Evolutionary conservation across 2,113 vertebrate genomes (phyloP).

Genomic region (Syngnathus floridae): DNA sequence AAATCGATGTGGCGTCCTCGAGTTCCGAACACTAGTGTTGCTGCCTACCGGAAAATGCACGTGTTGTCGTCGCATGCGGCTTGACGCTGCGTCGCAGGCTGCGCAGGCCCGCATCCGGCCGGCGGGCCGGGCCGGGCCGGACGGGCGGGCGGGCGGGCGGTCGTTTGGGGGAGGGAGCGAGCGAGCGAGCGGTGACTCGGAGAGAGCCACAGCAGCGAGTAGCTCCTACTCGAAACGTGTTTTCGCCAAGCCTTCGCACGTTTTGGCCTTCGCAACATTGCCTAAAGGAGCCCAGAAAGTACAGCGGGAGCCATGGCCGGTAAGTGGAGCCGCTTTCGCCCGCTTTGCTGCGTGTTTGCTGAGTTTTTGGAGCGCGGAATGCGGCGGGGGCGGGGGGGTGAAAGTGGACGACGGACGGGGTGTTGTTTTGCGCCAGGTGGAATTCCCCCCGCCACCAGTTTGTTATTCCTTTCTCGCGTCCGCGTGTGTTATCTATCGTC

Average conservation of each 20-base stretch:
- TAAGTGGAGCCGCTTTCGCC: constrained; percentile 32
- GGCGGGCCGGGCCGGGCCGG: constrained; percentile 7
- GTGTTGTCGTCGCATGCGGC: neutral
- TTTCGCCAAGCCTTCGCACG: neutral
- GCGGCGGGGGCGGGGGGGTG: neutral
- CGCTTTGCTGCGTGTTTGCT: neutral
- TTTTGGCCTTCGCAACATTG: constrained; percentile 8
- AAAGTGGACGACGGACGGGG: constrained; percentile 4
- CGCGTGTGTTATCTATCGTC: neutral
- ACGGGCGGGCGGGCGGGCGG: no score
- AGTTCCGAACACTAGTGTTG: neutral
- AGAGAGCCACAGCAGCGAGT: constrained; percentile 3
- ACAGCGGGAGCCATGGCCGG: constrained; percentile 52
- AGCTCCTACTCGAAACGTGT: constrained; percentile 49
- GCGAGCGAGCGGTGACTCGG: neutral
- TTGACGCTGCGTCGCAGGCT: neutral
- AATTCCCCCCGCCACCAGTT: constrained; percentile 52
- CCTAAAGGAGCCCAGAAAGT: neutral
- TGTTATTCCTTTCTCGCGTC: neutral
- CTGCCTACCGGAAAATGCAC: constrained; percentile 30
- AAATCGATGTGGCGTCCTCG: no score
- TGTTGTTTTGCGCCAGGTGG: constrained; percentile 55
- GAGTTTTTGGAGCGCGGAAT: neutral
- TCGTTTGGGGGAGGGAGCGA: constrained; percentile 19
- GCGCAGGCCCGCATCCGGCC: neutral